Conservation (phyloP, 2,113 vertebrate genomes). For the Phasianus colchicus region DNA sequence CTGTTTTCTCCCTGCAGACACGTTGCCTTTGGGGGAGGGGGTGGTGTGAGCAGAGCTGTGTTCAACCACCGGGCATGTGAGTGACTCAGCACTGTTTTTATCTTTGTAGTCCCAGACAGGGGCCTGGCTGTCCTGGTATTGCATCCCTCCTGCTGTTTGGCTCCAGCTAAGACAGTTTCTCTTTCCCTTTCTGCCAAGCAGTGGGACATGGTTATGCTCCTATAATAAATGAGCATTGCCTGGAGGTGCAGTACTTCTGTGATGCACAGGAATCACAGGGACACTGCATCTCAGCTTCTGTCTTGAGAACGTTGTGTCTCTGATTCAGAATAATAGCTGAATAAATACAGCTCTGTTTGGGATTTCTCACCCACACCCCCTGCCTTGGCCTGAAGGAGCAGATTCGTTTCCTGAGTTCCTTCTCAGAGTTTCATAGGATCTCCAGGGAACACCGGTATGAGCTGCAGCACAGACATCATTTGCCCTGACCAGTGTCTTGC, state of each 20-base stretch:
- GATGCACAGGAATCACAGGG: not conserved
- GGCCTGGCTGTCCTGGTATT: not conserved
- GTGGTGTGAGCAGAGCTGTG: not conserved
- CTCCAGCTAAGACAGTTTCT: not conserved
- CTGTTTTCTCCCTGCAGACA: not conserved
- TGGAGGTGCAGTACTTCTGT: fast-evolving
- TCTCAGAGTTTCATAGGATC: not conserved
- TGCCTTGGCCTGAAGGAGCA: too few relatives aligned
- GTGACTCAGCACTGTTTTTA: not conserved
- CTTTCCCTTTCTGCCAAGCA: not conserved
- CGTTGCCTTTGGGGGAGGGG: not conserved
- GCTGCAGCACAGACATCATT: not conserved
- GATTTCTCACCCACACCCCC: not conserved
- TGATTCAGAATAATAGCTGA: not conserved
- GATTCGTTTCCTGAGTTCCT: not conserved
- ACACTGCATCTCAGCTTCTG: not conserved
- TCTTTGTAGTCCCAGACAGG: not conserved
- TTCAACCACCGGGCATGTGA: not conserved
- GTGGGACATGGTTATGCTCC: fast-evolving
- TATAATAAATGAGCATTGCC: not conserved
- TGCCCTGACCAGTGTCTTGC: not conserved
- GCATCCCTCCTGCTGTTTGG: not conserved
- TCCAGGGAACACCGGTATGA: not conserved
- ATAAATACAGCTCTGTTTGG: not conserved
- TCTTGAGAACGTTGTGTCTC: not conserved